A percentile compares a stretch with the other conserved stretches of the same genome.
Evolutionary conservation across 2,888 invertebrate genomes (phyloP).

Genomic region (Coelinius sp.): DNA sequence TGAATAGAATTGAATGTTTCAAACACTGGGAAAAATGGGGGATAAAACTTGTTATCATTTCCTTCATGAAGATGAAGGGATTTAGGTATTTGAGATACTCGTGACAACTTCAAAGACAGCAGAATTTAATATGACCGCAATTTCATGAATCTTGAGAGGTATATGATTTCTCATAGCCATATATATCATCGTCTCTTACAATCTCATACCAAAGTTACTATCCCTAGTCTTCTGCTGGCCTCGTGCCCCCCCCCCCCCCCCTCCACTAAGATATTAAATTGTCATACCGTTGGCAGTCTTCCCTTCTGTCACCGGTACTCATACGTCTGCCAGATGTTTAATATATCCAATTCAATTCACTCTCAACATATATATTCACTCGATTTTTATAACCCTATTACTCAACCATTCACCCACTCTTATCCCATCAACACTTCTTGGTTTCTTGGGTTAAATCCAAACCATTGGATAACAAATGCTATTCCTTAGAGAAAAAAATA

Average conservation of each 20-base stretch:
- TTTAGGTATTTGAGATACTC: neutral
- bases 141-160: neutral
- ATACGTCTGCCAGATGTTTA: slow-evolving; percentile 19
- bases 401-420: neutral
- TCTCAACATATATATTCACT: neutral
- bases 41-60: neutral
- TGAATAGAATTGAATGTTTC: neutral
- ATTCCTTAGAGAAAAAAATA: too few species aligned
- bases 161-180: neutral
- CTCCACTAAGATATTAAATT: slow-evolving; percentile 40
- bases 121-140: slow-evolving; percentile 12
- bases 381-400: neutral
- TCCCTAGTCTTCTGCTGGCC: slow-evolving; percentile 1
- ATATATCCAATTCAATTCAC: slow-evolving; percentile 7
- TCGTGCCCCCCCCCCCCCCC: slow-evolving; percentile 18
- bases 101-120: neutral
- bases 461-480: slow-evolving; percentile 9
- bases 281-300: slow-evolving; percentile 39
- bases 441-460: slow-evolving; percentile 2
- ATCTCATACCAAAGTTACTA: slow-evolving; percentile 12
- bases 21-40: neutral
- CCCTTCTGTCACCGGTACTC: slow-evolving; percentile 33
- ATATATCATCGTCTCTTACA: slow-evolving; percentile 16
- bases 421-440: neutral
- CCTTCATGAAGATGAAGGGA: neutral